Conservation (phyloP, 2,113 vertebrate genomes). For the Hyperopisus bebe region DNA sequence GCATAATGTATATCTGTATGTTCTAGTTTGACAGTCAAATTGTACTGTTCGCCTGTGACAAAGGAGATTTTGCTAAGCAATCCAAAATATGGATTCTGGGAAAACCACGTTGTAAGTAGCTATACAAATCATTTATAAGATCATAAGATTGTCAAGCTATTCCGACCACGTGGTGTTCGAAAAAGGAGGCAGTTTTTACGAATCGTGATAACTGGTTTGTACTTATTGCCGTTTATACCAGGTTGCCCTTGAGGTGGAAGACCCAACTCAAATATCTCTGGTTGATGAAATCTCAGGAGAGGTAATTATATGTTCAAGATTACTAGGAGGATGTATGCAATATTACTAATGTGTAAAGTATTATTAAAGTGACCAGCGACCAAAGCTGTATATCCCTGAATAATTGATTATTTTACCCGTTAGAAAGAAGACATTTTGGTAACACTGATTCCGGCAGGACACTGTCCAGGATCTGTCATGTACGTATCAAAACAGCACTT, state of each 20-base stretch:
- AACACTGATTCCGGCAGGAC: conserved; percentile 86
- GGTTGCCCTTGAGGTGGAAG: conserved; percentile 85
- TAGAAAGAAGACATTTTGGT: conserved; percentile 88
- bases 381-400: not conserved
- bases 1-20: too few species aligned
- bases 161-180: not conserved
- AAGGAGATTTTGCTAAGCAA: conserved; percentile 84
- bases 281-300: conserved; percentile 82
- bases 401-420: conserved; percentile 33
- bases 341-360: not conserved
- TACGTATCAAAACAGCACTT: conserved; percentile 43
- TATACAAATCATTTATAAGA: not conserved
- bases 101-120: conserved; percentile 81
- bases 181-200: not conserved
- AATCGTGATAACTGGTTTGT: not conserved
- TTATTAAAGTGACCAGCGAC: not conserved
- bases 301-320: conserved; percentile 51
- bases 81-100: conserved; percentile 85
- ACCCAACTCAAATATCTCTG: conserved; percentile 84
- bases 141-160: not conserved
- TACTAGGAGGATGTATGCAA: not conserved
- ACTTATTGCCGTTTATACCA: conserved; percentile 31
- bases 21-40: conserved; percentile 72
- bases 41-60: conserved; percentile 92
- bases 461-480: conserved; percentile 98